These are phyloP conservation scores for Masnerella sp. DNA, from an alignment of 2,888 invertebrate genomes.

Conservation along the genomic window DNA sequence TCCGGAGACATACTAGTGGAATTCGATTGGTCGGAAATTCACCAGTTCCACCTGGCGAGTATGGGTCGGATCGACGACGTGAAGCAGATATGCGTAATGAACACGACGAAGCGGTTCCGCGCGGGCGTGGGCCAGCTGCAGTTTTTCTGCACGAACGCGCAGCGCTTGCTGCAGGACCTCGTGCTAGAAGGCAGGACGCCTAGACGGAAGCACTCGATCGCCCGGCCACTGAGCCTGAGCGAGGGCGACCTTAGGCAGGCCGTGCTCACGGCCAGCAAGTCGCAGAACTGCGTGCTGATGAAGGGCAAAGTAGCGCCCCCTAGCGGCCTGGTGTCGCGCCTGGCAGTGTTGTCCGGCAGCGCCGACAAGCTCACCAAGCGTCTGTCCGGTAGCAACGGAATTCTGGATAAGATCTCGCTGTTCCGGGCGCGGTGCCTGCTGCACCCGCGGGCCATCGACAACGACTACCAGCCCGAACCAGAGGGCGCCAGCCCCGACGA, in stretches of 20 bases:
- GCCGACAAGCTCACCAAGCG: slow-evolving; percentile 65
- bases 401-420: slow-evolving; percentile 60
- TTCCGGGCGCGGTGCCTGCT: slow-evolving; percentile 54
- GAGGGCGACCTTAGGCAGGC: slow-evolving; percentile 78
- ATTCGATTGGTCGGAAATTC: slow-evolving; percentile 82
- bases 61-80: slow-evolving; percentile 79
- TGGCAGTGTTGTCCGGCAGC: slow-evolving; percentile 59
- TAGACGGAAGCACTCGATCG: slow-evolving; percentile 63
- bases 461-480: slow-evolving; percentile 71
- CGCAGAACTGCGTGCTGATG: slow-evolving; percentile 12
- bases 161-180: slow-evolving; percentile 77
- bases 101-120: slow-evolving; percentile 80
- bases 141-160: slow-evolving; percentile 78
- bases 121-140: slow-evolving; percentile 79
- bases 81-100: slow-evolving; percentile 81
- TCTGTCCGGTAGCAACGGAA: slow-evolving; percentile 53
- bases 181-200: slow-evolving; percentile 77
- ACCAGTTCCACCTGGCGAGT: slow-evolving; percentile 80
- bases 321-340: neutral
- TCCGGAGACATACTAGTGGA: slow-evolving; percentile 78
- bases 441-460: slow-evolving; percentile 66
- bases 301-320: slow-evolving; percentile 6
- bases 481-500: slow-evolving; percentile 31
- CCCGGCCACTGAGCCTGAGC: slow-evolving; percentile 77
- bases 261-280: slow-evolving; percentile 8